Conservation (phyloP, 2,797 vertebrate species). For the Pseudomugil tenellus region DNA sequence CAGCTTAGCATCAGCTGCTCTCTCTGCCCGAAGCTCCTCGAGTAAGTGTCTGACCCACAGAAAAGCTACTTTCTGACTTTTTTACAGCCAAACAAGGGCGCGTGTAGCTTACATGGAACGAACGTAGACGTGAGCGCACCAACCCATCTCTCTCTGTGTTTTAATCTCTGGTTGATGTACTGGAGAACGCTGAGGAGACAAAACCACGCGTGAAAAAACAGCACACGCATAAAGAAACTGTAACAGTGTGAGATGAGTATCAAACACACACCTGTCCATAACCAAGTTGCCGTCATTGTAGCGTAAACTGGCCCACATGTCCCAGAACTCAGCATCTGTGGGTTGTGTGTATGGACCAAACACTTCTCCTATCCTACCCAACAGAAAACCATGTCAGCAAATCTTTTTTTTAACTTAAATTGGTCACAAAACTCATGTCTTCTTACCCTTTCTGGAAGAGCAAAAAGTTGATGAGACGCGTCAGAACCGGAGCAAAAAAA, state of each 20-base stretch:
- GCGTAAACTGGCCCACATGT: conserved; percentile 93
- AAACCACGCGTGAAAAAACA: neutral
- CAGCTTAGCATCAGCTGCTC: conserved; percentile 58
- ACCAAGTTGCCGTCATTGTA: conserved; percentile 94
- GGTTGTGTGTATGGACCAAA: conserved; percentile 95
- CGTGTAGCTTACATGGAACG: conserved; percentile 87
- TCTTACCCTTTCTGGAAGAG: conserved; percentile 90
- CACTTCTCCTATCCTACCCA: conserved; percentile 86
- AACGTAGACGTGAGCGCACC: conserved; percentile 87
- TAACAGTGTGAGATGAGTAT: neutral
- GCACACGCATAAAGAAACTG: too few species aligned
- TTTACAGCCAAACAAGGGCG: neutral
- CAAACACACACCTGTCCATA: conserved; percentile 86
- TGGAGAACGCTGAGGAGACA: conserved; percentile 86
- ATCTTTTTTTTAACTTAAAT: neutral
- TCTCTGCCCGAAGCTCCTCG: conserved; percentile 1
- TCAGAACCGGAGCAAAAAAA: conserved; percentile 86
- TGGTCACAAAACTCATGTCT: conserved; percentile 33
- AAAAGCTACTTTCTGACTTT: neutral
- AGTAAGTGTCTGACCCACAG: conserved; percentile 6
- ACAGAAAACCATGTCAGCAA: neutral
- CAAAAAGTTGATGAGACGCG: conserved; percentile 88
- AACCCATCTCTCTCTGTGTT: conserved; percentile 93
- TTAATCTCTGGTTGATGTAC: conserved; percentile 92
- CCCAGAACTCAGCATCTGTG: conserved; percentile 91